Conservation (phyloP, 1,140 invertebrate genomes). For the Orchesella cincta region DNA sequence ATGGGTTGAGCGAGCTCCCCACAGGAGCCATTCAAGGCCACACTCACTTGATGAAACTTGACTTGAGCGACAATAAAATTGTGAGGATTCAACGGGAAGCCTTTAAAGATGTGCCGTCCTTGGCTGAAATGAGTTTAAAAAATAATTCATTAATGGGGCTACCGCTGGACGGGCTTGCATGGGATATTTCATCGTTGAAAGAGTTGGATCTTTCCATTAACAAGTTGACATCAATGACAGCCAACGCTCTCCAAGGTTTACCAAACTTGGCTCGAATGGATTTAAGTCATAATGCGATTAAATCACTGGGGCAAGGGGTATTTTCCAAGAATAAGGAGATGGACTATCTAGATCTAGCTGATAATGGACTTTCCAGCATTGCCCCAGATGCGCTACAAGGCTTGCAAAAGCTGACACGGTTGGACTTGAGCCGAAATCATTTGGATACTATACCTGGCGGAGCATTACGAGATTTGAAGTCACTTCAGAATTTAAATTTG, state of each 20-base stretch:
- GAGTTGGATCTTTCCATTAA: constrained; percentile 77
- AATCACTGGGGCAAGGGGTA: constrained; percentile 68
- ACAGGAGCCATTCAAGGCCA: constrained; percentile 74
- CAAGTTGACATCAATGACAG: constrained; percentile 70
- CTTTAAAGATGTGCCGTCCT: constrained; percentile 75
- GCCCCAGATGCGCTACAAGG: constrained; percentile 69
- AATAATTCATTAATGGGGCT: constrained; percentile 47
- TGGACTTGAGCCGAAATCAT: constrained; percentile 75
- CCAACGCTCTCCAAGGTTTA: constrained; percentile 70
- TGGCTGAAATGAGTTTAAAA: constrained; percentile 66
- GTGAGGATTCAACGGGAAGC: constrained; percentile 72
- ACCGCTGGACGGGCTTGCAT: constrained; percentile 40
- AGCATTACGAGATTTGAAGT: constrained; percentile 66
- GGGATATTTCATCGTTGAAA: constrained; percentile 55
- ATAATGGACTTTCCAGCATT: constrained; percentile 71
- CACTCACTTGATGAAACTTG: constrained; percentile 73
- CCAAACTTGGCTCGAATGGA: constrained; percentile 75
- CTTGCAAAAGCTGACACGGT: constrained; percentile 64
- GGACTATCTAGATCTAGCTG: constrained; percentile 73
- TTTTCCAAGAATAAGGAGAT: constrained; percentile 71
- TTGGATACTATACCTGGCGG: constrained; percentile 70
- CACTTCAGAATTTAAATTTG: constrained; percentile 70
- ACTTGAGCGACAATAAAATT: constrained; percentile 76
- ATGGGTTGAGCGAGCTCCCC: constrained; percentile 70
- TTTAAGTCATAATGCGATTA: constrained; percentile 74